A percentile compares a stretch with the other conserved stretches of the same genome.
Conservation (phyloP, 2,888 invertebrate genomes). For the Ichneumoninae sp. region DNA sequence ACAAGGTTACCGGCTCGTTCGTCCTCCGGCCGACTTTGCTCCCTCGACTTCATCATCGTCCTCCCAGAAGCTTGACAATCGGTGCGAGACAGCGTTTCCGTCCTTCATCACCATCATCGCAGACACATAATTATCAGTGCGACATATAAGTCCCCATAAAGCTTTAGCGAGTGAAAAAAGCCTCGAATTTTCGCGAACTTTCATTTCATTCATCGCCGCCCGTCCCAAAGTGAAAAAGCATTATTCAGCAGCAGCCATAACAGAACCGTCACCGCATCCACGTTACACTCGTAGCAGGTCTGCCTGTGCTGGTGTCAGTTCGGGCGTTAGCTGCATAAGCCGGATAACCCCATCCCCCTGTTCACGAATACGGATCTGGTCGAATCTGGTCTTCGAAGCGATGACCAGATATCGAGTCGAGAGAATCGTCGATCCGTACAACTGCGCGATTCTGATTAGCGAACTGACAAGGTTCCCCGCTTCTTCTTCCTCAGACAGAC, state of each 20-base stretch:
- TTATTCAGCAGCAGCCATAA: conserved; percentile 10
- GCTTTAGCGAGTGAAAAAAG: not conserved
- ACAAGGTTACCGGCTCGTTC: no score
- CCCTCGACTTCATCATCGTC: no score
- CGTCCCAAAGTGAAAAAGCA: not conserved
- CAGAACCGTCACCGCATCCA: not conserved
- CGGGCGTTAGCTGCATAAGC: conserved; percentile 83
- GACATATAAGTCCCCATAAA: not conserved
- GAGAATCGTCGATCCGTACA: not conserved
- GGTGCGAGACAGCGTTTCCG: no score
- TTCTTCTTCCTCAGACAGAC: not conserved
- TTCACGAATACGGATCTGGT: conserved; percentile 63
- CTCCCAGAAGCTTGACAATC: no score
- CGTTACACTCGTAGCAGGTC: conserved; percentile 62
- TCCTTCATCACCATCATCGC: no score
- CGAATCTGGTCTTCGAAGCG: no score
- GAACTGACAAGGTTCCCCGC: not conserved
- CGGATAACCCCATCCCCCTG: conserved; percentile 84
- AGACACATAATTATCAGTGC: not conserved
- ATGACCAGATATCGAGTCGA: not conserved
- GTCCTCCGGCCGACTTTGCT: no score
- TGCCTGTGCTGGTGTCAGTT: conserved; percentile 80
- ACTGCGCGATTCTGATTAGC: not conserved
- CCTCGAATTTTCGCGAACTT: not conserved
- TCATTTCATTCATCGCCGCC: not conserved